Evolutionary conservation across 1,140 invertebrate genomes (phyloP).

Genomic region (Dysdera silvatica): DNA sequence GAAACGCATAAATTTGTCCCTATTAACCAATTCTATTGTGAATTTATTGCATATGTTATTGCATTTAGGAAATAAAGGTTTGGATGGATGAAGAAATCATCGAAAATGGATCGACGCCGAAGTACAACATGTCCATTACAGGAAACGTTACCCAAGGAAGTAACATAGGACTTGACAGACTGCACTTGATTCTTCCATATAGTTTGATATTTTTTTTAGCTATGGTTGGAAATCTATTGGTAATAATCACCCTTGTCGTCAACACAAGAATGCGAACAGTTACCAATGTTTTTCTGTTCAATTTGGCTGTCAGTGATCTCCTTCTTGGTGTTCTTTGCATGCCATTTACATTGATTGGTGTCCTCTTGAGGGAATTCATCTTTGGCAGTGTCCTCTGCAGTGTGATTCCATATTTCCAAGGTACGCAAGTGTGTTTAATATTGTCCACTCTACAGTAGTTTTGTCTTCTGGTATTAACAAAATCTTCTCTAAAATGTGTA

Average conservation of each 20-base stretch:
- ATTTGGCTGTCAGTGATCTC: constrained; percentile 66
- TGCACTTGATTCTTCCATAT: constrained; percentile 35
- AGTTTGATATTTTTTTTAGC: constrained; percentile 42
- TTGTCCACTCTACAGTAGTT: too few species aligned
- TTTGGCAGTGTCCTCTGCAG: constrained; percentile 74
- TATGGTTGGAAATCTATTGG: constrained; percentile 43
- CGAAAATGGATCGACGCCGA: too few species aligned
- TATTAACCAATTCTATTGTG: too few species aligned
- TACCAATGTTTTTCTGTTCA: constrained; percentile 47
- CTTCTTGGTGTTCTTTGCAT: constrained; percentile 76
- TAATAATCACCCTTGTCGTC: constrained; percentile 43
- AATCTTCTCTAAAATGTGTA: too few species aligned
- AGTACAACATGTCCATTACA: too few species aligned
- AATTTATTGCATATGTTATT: too few species aligned
- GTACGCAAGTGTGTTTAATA: too few species aligned
- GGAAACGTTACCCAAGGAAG: too few species aligned
- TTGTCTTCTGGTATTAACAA: too few species aligned
- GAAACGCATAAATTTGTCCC: too few species aligned
- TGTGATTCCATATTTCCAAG: constrained; percentile 75
- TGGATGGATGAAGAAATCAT: too few species aligned
- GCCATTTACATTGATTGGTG: constrained; percentile 75
- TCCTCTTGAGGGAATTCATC: constrained; percentile 71
- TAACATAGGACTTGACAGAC: not conserved
- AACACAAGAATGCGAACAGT: constrained; percentile 47
- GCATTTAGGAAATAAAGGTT: too few species aligned